Percentiles rank a stretch among this genome's conserved stretches.
Conservation (phyloP, 2,888 invertebrate genomes). For the Cantharis rufa region DNA sequence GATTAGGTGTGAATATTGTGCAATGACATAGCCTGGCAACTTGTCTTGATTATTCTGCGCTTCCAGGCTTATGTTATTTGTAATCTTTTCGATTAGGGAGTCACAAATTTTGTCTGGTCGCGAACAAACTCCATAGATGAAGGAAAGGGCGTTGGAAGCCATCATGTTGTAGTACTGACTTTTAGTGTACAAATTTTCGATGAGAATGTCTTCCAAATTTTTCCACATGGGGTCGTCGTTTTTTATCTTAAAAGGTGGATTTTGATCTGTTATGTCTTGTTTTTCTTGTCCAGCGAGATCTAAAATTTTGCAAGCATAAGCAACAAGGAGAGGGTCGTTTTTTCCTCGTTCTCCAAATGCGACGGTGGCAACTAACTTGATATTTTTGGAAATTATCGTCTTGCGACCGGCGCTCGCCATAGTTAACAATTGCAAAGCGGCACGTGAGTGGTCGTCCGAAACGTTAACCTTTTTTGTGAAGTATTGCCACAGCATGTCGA, state of each 20-base stretch:
- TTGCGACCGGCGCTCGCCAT: conserved; percentile 66
- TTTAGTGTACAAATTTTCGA: conserved; percentile 53
- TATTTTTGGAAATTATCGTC: conserved; percentile 63
- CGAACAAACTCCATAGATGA: conserved; percentile 66
- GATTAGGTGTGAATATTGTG: conserved; percentile 55
- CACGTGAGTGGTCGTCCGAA: conserved; percentile 70
- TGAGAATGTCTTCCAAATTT: conserved; percentile 57
- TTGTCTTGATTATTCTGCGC: conserved; percentile 12
- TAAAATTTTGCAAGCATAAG: conserved; percentile 64
- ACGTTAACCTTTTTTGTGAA: conserved; percentile 69
- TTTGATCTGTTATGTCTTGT: conserved; percentile 46
- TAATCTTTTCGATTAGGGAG: conserved; percentile 41
- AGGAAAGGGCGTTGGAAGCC: conserved; percentile 62
- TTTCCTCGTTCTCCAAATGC: conserved; percentile 65
- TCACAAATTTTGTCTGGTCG: conserved; percentile 60
- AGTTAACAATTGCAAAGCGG: conserved; percentile 75
- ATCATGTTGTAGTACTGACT: conserved; percentile 62
- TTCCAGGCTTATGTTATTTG: conserved; percentile 26
- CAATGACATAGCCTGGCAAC: conserved; percentile 45
- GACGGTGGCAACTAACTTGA: conserved; percentile 72
- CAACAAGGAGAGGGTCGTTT: conserved; percentile 60
- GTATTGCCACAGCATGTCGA: conserved; percentile 78
- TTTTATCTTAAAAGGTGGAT: conserved; percentile 51
- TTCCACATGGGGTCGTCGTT: conserved; percentile 62
- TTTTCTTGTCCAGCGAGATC: conserved; percentile 55